phyloP scores from a whole-genome alignment of 2,888 invertebrate genomes.

The Muschampia plurimacula region DNA sequence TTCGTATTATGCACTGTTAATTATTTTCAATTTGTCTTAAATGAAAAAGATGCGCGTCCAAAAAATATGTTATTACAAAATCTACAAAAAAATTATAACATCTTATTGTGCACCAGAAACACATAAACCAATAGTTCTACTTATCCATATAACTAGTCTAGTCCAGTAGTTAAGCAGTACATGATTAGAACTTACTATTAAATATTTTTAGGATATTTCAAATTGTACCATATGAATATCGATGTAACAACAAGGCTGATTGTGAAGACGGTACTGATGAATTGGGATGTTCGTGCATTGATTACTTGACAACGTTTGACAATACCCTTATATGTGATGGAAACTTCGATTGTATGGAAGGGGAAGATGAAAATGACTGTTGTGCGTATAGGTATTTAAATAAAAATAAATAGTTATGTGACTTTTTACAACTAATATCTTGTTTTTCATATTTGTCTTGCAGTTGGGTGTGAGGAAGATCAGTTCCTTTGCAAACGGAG shows the following conservation, averaged over 20 bases:
- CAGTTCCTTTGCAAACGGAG: slow-evolving; percentile 88
- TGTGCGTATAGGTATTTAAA: slow-evolving; percentile 75
- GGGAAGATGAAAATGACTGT: slow-evolving; percentile 91
- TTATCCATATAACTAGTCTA: not conserved
- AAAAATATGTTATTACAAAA: no score
- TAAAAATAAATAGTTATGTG: not conserved
- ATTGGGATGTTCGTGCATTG: slow-evolving; percentile 89
- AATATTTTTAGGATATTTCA: slow-evolving; percentile 87
- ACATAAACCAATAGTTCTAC: not conserved
- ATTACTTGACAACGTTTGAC: slow-evolving; percentile 84
- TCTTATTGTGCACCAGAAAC: no score
- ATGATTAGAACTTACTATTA: not conserved
- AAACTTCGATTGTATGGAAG: slow-evolving; percentile 89
- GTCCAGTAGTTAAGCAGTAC: no score
- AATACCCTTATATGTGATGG: slow-evolving; percentile 90
- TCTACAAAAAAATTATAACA: no score
- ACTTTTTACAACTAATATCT: not conserved
- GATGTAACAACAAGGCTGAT: slow-evolving; percentile 89
- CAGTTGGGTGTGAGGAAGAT: slow-evolving; percentile 85
- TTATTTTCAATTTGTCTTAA: no score
- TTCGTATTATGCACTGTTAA: no score
- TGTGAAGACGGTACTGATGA: slow-evolving; percentile 95
- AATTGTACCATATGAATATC: slow-evolving; percentile 83
- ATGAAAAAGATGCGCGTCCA: no score
- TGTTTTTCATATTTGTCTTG: slow-evolving; percentile 1